phyloP scores from a whole-genome alignment of 1,140 invertebrate genomes.

The Bombus breviceps region DNA sequence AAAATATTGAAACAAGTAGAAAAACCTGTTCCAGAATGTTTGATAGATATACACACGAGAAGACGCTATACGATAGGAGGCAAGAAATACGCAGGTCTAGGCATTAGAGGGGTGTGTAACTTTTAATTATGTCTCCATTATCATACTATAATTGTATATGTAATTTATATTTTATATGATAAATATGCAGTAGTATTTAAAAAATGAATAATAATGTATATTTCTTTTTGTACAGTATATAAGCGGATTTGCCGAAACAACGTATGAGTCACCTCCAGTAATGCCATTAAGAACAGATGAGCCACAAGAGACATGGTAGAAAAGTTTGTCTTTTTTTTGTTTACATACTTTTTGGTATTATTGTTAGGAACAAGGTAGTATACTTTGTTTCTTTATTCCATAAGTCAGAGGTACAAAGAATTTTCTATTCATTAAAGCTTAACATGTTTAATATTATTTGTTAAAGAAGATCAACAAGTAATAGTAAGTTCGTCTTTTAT shows the following conservation, averaged over 20 bases:
- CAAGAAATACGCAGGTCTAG: conserved; percentile 82
- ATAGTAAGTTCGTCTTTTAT: not conserved
- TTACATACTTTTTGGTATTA: not conserved
- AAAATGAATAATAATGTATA: not conserved
- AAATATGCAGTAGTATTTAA: conserved; percentile 11
- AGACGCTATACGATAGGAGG: conserved; percentile 74
- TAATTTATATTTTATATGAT: not conserved
- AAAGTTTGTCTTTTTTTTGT: not conserved
- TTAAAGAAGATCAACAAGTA: not conserved
- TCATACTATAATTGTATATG: not conserved
- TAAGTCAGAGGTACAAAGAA: conserved; percentile 6
- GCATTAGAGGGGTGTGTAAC: conserved; percentile 80
- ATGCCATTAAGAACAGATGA: not conserved
- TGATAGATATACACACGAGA: conserved; percentile 77
- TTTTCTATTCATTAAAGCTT: not conserved
- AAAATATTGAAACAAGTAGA: conserved; percentile 88
- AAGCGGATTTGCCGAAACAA: conserved; percentile 19
- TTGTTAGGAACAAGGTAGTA: conserved; percentile 20
- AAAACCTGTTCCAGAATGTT: conserved; percentile 86
- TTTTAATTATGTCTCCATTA: not conserved
- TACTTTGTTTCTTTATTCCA: conserved; percentile 18
- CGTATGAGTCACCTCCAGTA: fast-evolving
- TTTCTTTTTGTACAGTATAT: conserved; percentile 50
- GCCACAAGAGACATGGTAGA: conserved; percentile 72
- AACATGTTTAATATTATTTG: not conserved